Evolutionary conservation across 2,797 vertebrate genomes (phyloP).

Genomic region (Melanotaenia boesemani): DNA sequence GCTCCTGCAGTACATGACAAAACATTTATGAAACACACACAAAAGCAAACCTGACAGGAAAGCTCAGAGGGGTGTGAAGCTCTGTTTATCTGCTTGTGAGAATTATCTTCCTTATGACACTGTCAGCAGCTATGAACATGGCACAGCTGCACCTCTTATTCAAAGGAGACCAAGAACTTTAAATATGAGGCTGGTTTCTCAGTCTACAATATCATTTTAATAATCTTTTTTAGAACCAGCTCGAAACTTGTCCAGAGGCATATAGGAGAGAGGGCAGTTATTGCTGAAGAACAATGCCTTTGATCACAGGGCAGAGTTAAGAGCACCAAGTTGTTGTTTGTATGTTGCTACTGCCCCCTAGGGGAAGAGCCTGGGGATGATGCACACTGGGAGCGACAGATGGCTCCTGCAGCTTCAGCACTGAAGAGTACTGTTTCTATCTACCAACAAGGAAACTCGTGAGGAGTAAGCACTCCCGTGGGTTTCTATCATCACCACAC

Average conservation of each 20-base stretch:
- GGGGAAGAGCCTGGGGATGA: constrained; percentile 50
- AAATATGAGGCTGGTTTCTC: constrained; percentile 51
- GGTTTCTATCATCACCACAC: constrained; percentile 71
- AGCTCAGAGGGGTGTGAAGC: constrained; percentile 47
- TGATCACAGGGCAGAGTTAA: constrained; percentile 53
- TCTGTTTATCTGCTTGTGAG: constrained; percentile 61
- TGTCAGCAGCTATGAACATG: constrained; percentile 48
- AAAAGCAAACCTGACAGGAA: constrained; percentile 59
- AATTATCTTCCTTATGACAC: constrained; percentile 64
- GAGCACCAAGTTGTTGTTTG: constrained; percentile 36
- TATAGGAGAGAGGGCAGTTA: constrained; percentile 42
- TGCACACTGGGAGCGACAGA: constrained; percentile 53
- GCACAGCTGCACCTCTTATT: constrained; percentile 31
- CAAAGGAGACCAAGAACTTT: constrained; percentile 38
- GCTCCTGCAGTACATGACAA: constrained; percentile 58
- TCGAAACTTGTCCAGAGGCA: constrained; percentile 63
- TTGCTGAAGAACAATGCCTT: constrained; percentile 47
- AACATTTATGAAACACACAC: constrained; percentile 65
- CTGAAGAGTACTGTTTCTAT: constrained; percentile 65
- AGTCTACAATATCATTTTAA: constrained; percentile 66
- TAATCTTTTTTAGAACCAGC: constrained; percentile 28
- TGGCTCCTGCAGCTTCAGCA: constrained; percentile 64
- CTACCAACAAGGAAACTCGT: constrained; percentile 60
- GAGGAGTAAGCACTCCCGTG: constrained; percentile 67
- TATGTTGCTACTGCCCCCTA: constrained; percentile 80